Evolutionary conservation across 2,797 vertebrate species (phyloP), one percentile per base, ranked within the genome.

Genomic region (Sarcoramphus papa): DNA sequence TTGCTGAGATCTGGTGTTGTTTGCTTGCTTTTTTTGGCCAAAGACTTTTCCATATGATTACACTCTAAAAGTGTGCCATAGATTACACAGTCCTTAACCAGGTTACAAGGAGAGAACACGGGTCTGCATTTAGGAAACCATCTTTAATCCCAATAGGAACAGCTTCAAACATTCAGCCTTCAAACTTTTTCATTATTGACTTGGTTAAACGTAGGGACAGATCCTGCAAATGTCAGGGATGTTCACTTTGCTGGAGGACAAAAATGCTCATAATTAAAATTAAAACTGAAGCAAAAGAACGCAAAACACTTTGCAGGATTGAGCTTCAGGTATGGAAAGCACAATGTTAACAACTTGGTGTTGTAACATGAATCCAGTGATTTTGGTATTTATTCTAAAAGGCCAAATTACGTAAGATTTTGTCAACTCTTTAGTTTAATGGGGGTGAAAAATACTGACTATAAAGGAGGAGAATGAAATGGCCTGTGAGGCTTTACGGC

Each of bases 61-160:
- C 70, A 56, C 59, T 40, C 69, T 67, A 65, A 64, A 90, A 93
- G 73, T 33, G 65, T 96, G 91, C 73, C 91, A 40, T 69, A 86
- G 91, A 95, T 96, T 95, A 95, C 94, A 96, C 2, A 8, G 88
- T 86, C 79, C 54, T 45, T 69, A 88, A 81, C 73, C 76, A 76
- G 79, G 90, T 73, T 96, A 96, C 94, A 88, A 94, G 83, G 47
- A 90, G 28, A 88, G 22, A 95, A 93, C 88, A 84, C 23, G 73
- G 67, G 48, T 90, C 77, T 90, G 51, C 77, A 40, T 85, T 90
- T 86, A 93, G 69, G 69, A 93, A 88, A 73, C 30, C 22, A 67
- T 56, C 50, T 57, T 86, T 80, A 90, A 69, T 84, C 73, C 73
- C 63, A 90, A 59, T 3, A 60, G 76, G 43, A 64, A 28, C 16